phyloP scores from a whole-genome alignment of 2,797 vertebrate genomes.

The Natrix natrix region DNA sequence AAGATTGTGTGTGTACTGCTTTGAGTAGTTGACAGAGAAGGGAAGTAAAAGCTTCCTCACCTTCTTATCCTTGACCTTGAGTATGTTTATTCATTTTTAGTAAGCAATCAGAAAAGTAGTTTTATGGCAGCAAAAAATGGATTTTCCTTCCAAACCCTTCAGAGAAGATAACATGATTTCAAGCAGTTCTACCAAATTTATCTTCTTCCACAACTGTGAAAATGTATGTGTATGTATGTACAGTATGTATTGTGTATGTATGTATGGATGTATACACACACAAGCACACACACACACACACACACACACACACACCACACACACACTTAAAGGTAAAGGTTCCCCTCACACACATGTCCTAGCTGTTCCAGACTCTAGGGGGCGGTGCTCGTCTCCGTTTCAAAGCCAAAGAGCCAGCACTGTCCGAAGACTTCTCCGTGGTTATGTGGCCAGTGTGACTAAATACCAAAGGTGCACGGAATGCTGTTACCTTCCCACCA shows the following conservation, averaged over 20 bases:
- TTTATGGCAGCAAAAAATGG: background rate
- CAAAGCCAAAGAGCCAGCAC: no score
- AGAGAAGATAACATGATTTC: background rate
- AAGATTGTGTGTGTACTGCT: background rate
- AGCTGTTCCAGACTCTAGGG: no score
- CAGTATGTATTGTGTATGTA: background rate
- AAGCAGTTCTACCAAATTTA: background rate
- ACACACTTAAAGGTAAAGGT: no score
- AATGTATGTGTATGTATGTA: background rate
- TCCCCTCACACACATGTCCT: no score
- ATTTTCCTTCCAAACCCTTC: background rate
- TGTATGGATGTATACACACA: no score
- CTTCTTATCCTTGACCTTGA: background rate
- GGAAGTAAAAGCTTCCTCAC: background rate
- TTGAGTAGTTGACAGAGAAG: background rate
- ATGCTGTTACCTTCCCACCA: no score
- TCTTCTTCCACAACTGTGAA: background rate
- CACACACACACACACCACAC: no score
- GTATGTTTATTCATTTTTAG: background rate
- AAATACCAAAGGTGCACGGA: no score
- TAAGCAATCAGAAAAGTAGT: background rate
- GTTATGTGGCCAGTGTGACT: no score
- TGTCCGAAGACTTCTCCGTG: no score
- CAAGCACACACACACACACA: no score
- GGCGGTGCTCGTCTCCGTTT: no score